Conservation (phyloP, 2,888 invertebrate species). For the Lochmaea crataegi region DNA sequence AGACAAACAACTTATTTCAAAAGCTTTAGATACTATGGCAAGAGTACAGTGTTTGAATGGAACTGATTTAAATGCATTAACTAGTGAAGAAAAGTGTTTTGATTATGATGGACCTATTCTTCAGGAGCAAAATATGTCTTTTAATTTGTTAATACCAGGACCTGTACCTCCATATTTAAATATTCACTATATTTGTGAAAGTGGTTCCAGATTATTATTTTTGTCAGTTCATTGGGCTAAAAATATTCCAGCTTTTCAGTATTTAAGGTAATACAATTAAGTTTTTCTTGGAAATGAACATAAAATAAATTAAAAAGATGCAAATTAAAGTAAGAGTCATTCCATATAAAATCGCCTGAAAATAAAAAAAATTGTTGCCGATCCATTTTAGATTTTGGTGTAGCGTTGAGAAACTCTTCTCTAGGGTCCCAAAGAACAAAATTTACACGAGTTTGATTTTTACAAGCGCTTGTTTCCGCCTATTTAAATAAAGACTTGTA, state of each 20-base stretch:
- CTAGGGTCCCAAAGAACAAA: too few species aligned
- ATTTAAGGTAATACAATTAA: slow-evolving; percentile 72
- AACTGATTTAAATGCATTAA: slow-evolving; percentile 56
- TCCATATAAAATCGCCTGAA: too few species aligned
- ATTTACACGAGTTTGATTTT: too few species aligned
- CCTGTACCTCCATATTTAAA: slow-evolving; percentile 91
- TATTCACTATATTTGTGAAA: slow-evolving; percentile 95
- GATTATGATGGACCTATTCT: slow-evolving; percentile 74
- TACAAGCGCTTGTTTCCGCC: too few species aligned
- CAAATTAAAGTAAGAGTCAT: too few species aligned
- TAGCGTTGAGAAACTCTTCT: too few species aligned
- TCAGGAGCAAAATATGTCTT: slow-evolving; percentile 76
- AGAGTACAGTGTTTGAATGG: slow-evolving; percentile 63
- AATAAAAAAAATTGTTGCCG: too few species aligned
- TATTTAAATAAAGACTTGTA: too few species aligned
- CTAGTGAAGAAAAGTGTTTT: slow-evolving; percentile 61
- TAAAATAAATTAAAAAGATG: not conserved
- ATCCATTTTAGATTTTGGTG: too few species aligned
- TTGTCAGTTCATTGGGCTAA: slow-evolving; percentile 91
- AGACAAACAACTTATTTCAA: slow-evolving; percentile 72
- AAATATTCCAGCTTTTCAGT: slow-evolving; percentile 84
- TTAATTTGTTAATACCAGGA: slow-evolving; percentile 80
- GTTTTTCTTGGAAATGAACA: not conserved
- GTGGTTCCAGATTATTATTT: slow-evolving; percentile 91
- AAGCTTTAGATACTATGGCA: slow-evolving; percentile 80